Evolutionary conservation across 2,113 vertebrate species (phyloP).

Genomic region (Myotis lucifugus): DNA sequence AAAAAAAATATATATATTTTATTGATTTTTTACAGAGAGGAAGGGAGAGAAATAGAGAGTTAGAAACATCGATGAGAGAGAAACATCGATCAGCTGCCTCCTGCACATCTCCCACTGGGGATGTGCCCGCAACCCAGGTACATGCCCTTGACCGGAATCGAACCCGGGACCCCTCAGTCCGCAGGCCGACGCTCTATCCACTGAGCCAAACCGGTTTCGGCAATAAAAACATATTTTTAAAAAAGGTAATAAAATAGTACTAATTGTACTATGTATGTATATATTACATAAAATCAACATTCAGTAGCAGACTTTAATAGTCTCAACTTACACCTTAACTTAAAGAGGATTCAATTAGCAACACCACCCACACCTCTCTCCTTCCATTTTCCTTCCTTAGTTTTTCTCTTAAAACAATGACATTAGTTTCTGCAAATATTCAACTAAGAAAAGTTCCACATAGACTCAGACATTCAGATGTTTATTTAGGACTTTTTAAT

Average conservation of each 20-base stretch:
- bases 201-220: no score
- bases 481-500: background rate
- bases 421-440: conserved; percentile 22
- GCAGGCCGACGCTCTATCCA: no score
- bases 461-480: background rate
- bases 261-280: background rate
- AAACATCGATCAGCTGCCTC: no score
- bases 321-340: background rate
- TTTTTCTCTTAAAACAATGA: conserved; percentile 8
- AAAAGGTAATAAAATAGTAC: background rate
- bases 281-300: background rate
- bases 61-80: no score
- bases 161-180: no score
- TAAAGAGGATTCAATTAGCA: conserved; percentile 21
- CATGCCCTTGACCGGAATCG: no score
- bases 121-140: no score
- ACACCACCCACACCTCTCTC: background rate
- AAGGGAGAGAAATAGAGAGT: no score
- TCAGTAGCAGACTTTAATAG: conserved; percentile 30
- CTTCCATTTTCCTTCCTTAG: background rate
- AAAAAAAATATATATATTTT: background rate
- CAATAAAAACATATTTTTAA: background rate
- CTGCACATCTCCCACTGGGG: no score
- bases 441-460: conserved; percentile 11
- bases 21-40: no score